These are phyloP conservation scores for Bradynema listronoti DNA, from an alignment of 1,140 invertebrate species.

Conservation along the genomic window DNA sequence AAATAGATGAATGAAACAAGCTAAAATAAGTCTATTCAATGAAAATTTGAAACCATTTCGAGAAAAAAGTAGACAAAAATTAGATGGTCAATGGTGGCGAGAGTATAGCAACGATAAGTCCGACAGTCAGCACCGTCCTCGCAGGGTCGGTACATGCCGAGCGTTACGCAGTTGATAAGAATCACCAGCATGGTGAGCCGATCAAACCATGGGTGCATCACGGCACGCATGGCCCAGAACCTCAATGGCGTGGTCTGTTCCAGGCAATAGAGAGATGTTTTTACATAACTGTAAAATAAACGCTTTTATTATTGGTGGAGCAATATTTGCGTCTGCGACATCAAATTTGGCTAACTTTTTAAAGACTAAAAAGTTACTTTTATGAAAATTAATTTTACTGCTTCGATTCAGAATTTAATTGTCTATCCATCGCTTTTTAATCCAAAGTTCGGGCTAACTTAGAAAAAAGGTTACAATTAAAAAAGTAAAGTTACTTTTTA, in stretches of 20 bases:
- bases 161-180: slow-evolving; percentile 90
- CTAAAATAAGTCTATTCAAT: not conserved
- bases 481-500: no score
- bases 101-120: slow-evolving; percentile 81
- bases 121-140: slow-evolving; percentile 73
- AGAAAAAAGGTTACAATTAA: no score
- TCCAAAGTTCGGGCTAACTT: no score
- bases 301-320: no score
- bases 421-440: no score
- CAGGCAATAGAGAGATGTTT: slow-evolving; percentile 68
- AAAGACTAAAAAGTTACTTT: no score
- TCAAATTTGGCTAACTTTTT: no score
- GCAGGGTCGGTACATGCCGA: slow-evolving; percentile 99
- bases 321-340: not conserved
- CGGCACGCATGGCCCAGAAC: slow-evolving; percentile 83
- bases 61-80: slow-evolving; percentile 93
- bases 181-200: slow-evolving; percentile 95
- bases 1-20: no score
- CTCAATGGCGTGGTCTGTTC: slow-evolving; percentile 76
- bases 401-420: no score
- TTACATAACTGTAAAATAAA: slow-evolving; percentile 39
- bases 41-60: slow-evolving; percentile 58
- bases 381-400: no score
- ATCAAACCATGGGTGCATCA: slow-evolving; percentile 91
- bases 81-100: slow-evolving; percentile 90